Base-by-base conservation (phyloP, 2,888 invertebrate genomes). In the Diarsia brunnea region DNA sequence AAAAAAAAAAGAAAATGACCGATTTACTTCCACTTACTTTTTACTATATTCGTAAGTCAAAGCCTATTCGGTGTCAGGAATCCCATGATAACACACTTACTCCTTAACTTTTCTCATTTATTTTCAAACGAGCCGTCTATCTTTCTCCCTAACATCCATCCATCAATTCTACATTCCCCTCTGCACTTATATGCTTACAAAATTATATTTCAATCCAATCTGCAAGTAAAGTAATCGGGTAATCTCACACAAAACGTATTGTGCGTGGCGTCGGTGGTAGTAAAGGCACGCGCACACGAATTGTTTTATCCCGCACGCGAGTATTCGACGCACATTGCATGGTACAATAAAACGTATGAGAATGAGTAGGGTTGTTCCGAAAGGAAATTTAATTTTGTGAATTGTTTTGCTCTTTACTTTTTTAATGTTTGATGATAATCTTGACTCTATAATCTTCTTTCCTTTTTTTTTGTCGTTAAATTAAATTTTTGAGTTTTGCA, bases 251-350 rank as follows among this genome's bases (percentile, higher is more conserved):
- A 90, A 92, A 91, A 89, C 90, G 90, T 91, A 91, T 91, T 91
- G 91, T 88, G 81, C 81, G 69, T 85, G 87, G 81, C 81, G 69
- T 85, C 88, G 84, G 80, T 69, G 72, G 69, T 69, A 69, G 69
- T 69, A 72, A 69, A 69, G 91, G 93, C 95, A 94, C 94, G 94
- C 93, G 94, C 93, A 88, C 90, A 90, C 89, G 92, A 87, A 95
- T 95, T 94, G 92, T 94, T 94, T 94, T 92, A 92, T 92, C 87
- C 92, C 89, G 89, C 90, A 89, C 91, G 90, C 89, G 93, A 92
- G 92, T 88, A 94, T 94, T 93, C 94, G 87, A 93, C 92, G 93
- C 94, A 93, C 92, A 92, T 90, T 90, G 89, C 88, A 86, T 79
- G 85, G 78, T 82, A 88, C 90, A 93, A 94, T 93, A 95, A 95